phyloP scores from a whole-genome alignment of 2,888 invertebrate genomes.

The Drosophila anomalata region DNA sequence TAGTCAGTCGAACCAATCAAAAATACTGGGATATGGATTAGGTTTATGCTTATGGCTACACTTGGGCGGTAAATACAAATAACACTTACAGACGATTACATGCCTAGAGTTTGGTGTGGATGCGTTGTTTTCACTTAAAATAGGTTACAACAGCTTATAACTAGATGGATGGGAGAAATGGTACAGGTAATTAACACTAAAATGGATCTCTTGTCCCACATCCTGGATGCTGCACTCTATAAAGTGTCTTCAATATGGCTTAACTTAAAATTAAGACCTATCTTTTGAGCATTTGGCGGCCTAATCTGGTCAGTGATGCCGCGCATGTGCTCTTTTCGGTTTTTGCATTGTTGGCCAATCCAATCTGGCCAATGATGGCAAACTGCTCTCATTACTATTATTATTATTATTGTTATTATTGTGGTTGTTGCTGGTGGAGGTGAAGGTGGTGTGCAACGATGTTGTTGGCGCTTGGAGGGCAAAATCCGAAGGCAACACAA shows the following conservation, averaged over 20 bases:
- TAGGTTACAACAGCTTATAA: constrained; percentile 46
- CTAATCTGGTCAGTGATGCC: constrained; percentile 57
- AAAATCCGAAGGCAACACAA: constrained; percentile 62
- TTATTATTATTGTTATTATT: constrained; percentile 39
- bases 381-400: constrained; percentile 34
- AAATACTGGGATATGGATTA: constrained; percentile 44
- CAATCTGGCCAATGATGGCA: constrained; percentile 63
- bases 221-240: constrained; percentile 8
- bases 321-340: constrained; percentile 60
- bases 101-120: constrained; percentile 31
- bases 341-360: constrained; percentile 70
- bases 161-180: constrained; percentile 19
- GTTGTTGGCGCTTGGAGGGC: constrained; percentile 66
- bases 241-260: constrained; percentile 43
- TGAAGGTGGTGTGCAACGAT: constrained; percentile 31
- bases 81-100: constrained; percentile 50
- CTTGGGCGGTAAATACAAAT: constrained; percentile 43
- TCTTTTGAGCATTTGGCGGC: constrained; percentile 1
- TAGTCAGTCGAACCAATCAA: constrained; percentile 17
- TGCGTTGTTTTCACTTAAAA: constrained; percentile 21
- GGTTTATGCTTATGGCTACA: constrained; percentile 43
- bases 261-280: constrained; percentile 13
- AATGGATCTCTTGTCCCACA: constrained; percentile 22
- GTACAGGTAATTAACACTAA: constrained; percentile 33
- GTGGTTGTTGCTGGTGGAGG: constrained; percentile 15